A percentile compares a stretch with the other conserved stretches of the same genome.
These are phyloP conservation scores for Drosophila fungiperda DNA, from an alignment of 2,888 invertebrate species.

Conservation along the genomic window DNA sequence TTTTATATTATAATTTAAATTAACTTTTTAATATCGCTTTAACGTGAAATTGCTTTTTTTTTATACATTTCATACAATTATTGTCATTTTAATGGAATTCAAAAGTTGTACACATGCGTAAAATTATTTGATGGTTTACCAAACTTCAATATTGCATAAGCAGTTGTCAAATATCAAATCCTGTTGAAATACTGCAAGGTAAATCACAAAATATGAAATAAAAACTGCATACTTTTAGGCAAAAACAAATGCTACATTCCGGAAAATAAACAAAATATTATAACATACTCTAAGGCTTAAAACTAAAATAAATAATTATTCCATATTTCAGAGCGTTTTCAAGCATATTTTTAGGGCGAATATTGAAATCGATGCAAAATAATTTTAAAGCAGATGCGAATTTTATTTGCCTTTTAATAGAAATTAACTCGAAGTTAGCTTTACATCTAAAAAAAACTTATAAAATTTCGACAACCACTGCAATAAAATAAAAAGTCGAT, in stretches of 20 bases:
- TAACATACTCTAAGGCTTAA: background rate
- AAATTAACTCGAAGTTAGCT: background rate
- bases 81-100: background rate
- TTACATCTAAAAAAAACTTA: background rate
- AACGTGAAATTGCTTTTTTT: background rate
- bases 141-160: background rate
- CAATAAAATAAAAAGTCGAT: background rate
- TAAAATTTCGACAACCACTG: fast-evolving
- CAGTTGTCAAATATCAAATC: background rate
- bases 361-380: background rate
- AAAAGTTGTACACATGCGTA: background rate
- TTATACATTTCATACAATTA: background rate
- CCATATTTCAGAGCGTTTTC: background rate
- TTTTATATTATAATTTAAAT: background rate
- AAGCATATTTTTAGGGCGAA: background rate
- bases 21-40: background rate
- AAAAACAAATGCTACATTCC: fast-evolving
- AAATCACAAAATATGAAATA: background rate
- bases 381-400: background rate
- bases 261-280: background rate
- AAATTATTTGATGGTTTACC: too few relatives aligned
- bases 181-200: background rate
- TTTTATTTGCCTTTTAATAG: background rate
- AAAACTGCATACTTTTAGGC: background rate
- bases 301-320: background rate